Base-by-base conservation (phyloP, 2,888 invertebrate species). In the Mesorhabditis belari region DNA sequence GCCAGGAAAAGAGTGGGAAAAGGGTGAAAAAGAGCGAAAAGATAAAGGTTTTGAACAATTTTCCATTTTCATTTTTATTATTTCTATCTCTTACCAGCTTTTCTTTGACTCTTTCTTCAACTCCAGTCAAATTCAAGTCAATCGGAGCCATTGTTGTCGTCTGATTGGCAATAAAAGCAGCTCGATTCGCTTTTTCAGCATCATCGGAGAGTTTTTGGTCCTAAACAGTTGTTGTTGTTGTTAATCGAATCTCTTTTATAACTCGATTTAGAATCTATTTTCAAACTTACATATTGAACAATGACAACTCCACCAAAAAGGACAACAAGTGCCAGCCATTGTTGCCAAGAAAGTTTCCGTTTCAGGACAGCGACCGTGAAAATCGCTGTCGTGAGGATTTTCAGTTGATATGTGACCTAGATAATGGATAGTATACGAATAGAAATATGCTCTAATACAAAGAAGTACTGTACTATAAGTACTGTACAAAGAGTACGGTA, bases 341-440 rank as follows among this genome's bases (percentile, higher is more conserved):
- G 85, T 35, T 80, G 66, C 51, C 73, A 60, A 3, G 79, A 78
- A 23, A 85, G 75, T 52, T 77, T 69, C 54, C 82, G 81, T 51
- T 81, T 76, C 28, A 85, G 75, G 75, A 85, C 82, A 3, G 82
- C 60, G 29, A 84, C 84, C 23, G 83, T 83, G 71, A 84, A 83
- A 12, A 84, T 65, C 17, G 85, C 85, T 5, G 85, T 85, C 3
- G 85, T 84, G 21, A 85, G 76, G 60, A 85, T 84, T 75, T 85
- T 85, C 68, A 85, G 74, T 67, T 85, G 85, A 68, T 85, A 85
- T 3, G 84, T 83, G 9, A 85, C 83, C 83, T 84, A 76, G 23
- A 77, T n/a, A n/a, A n/a, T n/a, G n/a, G n/a, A n/a, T n/a, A n/a
- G n/a, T n/a, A n/a, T n/a, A n/a, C n/a, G n/a, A n/a, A n/a, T n/a